Evolutionary conservation across 2,797 vertebrate species (phyloP), one percentile per base, ranked within the genome.

Genomic region (Esox lucius): DNA sequence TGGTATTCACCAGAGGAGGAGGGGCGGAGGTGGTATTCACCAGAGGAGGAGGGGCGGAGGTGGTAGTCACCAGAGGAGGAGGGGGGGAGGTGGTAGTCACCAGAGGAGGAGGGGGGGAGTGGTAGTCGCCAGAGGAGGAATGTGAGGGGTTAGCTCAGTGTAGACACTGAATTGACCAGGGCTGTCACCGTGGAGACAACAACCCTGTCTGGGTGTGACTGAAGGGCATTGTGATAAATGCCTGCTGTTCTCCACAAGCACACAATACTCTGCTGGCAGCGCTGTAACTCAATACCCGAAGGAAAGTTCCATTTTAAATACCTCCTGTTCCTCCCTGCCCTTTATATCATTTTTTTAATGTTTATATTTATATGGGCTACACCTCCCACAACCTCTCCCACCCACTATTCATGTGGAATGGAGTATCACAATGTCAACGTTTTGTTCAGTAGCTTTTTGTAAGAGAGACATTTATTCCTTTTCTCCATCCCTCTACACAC

Each of bases 301-400:
- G 89, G 89, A 93, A 87, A 91, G 87, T 91, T 76, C 83, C 85
- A 91, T 93, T 94, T 94, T 67, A 69, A 70, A 24, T 73, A 68
- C 71, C 31, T 68, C 59, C 80, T 71, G 77, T 85, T 69, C 31
- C 76, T 88, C 53, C 65, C 48, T 77, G 2, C 82, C 81, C 76
- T 68, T 7, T 83, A 3, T 31, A 3, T 31, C 35, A 39, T 39
- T 39, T 46, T 13, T 46, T 46, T 42, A 46, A 68, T 72, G 72
- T 68, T 42, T 42, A 42, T 42, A 9, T 42, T 42, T 42, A 42
- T 42, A 6, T 42, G 39, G 39, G 42, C 39, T 6, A 46, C 42
- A 46, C 9, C 12, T 46, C 56, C 56, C n/a, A 5, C n/a, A 59
- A 11, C 59, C 56, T 26, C 56, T 81, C 53, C 67, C 46, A 78